phyloP scores from a whole-genome alignment of 2,888 invertebrate species.

The Gerris lacustris region DNA sequence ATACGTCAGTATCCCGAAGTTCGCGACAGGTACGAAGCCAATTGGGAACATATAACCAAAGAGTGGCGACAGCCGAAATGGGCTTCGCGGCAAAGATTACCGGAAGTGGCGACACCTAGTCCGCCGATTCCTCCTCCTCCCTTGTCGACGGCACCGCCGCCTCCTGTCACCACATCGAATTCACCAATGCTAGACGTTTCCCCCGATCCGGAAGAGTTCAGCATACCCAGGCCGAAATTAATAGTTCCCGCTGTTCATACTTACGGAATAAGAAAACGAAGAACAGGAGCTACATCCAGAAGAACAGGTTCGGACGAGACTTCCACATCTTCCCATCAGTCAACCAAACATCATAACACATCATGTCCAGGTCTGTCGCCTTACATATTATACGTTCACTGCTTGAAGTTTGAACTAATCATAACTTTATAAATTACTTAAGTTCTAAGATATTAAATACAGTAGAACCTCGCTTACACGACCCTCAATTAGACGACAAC shows the following conservation, averaged over 20 bases:
- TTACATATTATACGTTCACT: background rate
- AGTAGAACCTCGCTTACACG: no score
- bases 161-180: slow-evolving; percentile 15
- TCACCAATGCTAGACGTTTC: slow-evolving; percentile 18
- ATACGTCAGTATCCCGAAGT: slow-evolving; percentile 67
- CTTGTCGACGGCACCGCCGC: slow-evolving; percentile 19
- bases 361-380: slow-evolving; percentile 32
- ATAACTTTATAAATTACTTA: no score
- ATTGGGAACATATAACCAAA: slow-evolving; percentile 53
- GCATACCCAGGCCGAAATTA: slow-evolving; percentile 71
- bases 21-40: slow-evolving; percentile 72
- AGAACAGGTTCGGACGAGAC: slow-evolving; percentile 10
- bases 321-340: slow-evolving; percentile 17
- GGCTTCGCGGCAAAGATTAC: slow-evolving; percentile 15
- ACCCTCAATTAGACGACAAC: no score
- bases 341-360: slow-evolving; percentile 32
- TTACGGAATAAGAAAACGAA: slow-evolving; percentile 62
- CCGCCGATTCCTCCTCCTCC: slow-evolving; percentile 17
- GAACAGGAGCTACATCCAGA: slow-evolving; percentile 50
- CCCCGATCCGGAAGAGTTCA: slow-evolving; percentile 45
- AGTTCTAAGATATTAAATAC: no score
- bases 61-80: slow-evolving; percentile 24
- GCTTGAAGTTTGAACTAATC: no score
- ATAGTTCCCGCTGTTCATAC: slow-evolving; percentile 74
- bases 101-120: slow-evolving; percentile 12